Evolutionary conservation across 2,797 vertebrate genomes (phyloP), one percentile per base, ranked within the genome.

Genomic region (Todus mexicanus): DNA sequence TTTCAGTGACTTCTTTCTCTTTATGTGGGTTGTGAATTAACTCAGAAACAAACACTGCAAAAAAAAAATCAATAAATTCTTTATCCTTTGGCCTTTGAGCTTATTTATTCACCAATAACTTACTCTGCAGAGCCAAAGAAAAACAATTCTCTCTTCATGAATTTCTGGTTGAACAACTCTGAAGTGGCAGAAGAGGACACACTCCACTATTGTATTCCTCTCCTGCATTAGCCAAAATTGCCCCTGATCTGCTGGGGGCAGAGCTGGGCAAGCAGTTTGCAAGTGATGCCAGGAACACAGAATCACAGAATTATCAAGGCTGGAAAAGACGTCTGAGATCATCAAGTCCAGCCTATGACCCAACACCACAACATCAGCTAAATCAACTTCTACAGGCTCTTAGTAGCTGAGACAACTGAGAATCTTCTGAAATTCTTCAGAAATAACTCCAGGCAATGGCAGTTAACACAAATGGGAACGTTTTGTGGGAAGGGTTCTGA

Each of bases 1-100:
- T 75, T 83, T 45, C 78, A 60, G 70, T 57, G 37, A 73, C 40
- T 83, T 80, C 37, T 88, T 93, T 78, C 56, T 68, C 27, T 91
- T 63, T 70, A 27, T 64, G 53, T 33, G 71, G 10, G 45, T 75
- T 91, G 80, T 59, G 93, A 91, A 92, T 94, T 76, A 85, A 82
- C 54, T 85, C 35, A 27, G 84, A 89, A 92, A 92, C 66, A 78
- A 84, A 40, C 85, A 54, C 65, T 22, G 43, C 61, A 59, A 45
- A n/a, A 61, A 63, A 61, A 45, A 85, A 84, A 86, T 92, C 90
- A 93, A 70, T 91, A 87, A 83, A 87, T 73, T 13, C 59, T 91
- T 95, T 43, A 73, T 75, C 59, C 54, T 74, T 66, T 75, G 57
- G 79, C 80, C 70, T 81, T 56, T 37, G 47, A 71, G 65, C 50